phyloP scores from a whole-genome alignment of 2,888 invertebrate genomes.

The Schizotus pectinicornis region DNA sequence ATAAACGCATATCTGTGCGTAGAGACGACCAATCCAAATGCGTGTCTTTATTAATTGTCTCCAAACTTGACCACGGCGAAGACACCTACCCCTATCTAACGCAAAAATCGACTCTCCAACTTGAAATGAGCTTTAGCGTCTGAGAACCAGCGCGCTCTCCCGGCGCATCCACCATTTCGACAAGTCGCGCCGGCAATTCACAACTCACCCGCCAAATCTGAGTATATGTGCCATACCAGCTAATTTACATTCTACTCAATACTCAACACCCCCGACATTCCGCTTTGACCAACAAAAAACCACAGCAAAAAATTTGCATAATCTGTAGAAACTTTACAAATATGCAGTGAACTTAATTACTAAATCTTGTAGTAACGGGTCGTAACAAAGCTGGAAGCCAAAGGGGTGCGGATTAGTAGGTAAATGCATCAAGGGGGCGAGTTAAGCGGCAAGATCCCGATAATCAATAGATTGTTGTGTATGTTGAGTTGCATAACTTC shows the following conservation, averaged over 20 bases:
- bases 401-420: background rate
- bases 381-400: background rate
- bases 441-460: too few species aligned
- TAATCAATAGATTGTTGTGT: conserved; percentile 10
- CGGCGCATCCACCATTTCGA: conserved; percentile 31
- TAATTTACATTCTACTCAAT: conserved; percentile 21
- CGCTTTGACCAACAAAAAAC: background rate
- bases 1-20: conserved; percentile 46
- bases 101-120: conserved; percentile 14
- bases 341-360: too few species aligned
- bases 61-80: conserved; percentile 35
- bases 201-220: background rate
- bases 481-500: conserved; percentile 18
- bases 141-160: background rate
- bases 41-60: conserved; percentile 38
- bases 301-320: background rate
- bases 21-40: conserved; percentile 49
- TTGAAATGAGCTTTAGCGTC: background rate
- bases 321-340: background rate
- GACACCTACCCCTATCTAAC: conserved; percentile 25
- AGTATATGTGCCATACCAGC: conserved; percentile 21
- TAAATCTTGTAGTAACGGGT: too few species aligned
- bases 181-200: conserved; percentile 2
- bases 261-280: conserved; percentile 6
- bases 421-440: too few species aligned